Conservation (phyloP, 2,888 invertebrate genomes). For the Thereva unica region DNA sequence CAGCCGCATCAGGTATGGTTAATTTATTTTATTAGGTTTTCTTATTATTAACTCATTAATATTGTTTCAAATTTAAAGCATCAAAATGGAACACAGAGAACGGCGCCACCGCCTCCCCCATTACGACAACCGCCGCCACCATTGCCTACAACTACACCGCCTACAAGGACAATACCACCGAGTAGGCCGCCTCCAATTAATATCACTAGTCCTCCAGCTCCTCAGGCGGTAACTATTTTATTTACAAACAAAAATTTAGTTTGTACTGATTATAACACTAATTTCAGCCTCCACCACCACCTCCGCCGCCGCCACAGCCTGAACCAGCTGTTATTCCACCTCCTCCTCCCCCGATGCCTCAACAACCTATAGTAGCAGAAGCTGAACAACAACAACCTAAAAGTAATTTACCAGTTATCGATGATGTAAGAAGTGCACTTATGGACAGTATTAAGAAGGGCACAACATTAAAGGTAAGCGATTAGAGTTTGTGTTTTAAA, state of each 20-base stretch:
- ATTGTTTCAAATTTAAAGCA: conserved; percentile 45
- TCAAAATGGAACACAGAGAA: conserved; percentile 47
- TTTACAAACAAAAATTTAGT: background rate
- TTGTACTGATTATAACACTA: conserved; percentile 5
- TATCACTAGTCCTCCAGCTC: conserved; percentile 47
- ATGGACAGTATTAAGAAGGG: conserved; percentile 86
- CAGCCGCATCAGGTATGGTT: conserved; percentile 34
- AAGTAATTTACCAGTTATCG: conserved; percentile 45
- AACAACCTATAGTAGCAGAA: conserved; percentile 46
- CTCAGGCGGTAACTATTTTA: conserved; percentile 46
- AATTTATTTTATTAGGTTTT: conserved; percentile 21
- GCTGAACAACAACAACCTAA: background rate
- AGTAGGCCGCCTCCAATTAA: conserved; percentile 56
- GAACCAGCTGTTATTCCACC: conserved; percentile 55
- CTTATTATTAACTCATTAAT: conserved; percentile 4
- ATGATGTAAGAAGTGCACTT: conserved; percentile 70
- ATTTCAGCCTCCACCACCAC: conserved; percentile 55
- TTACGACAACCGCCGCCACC: conserved; percentile 59
- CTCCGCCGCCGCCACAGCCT: conserved; percentile 58
- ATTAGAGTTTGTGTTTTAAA: conserved; percentile 8
- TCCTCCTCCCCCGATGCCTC: conserved; percentile 56
- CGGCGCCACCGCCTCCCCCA: conserved; percentile 59
- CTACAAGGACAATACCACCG: conserved; percentile 52
- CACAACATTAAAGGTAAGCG: conserved; percentile 69
- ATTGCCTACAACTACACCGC: conserved; percentile 64